Evolutionary conservation across 2,113 vertebrate species (phyloP).

Genomic region (Rutilus rutilus): DNA sequence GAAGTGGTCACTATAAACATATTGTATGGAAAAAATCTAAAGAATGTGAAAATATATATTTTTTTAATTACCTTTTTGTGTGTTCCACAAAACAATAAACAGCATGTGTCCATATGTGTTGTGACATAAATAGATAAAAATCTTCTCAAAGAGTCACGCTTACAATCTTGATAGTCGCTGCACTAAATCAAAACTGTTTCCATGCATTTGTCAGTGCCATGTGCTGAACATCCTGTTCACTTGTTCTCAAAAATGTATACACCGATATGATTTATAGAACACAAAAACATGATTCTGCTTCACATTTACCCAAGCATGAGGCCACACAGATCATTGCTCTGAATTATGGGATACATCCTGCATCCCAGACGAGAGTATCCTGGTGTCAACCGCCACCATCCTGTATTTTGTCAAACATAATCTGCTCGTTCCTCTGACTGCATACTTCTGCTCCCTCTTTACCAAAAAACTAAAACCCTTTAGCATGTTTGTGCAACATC

Average conservation of each 20-base stretch:
- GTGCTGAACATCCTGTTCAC: slow-evolving; percentile 26
- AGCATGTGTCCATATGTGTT: slow-evolving; percentile 1
- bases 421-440: slow-evolving; percentile 11
- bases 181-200: slow-evolving; percentile 2
- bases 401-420: slow-evolving; percentile 39
- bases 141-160: not conserved
- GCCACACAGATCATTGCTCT: not conserved
- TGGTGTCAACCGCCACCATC: slow-evolving; percentile 39
- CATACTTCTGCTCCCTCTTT: slow-evolving; percentile 33
- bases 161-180: not conserved
- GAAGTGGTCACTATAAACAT: not conserved
- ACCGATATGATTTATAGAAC: slow-evolving; percentile 19
- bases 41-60: not conserved
- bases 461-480: not conserved
- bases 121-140: not conserved
- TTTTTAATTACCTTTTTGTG: not conserved
- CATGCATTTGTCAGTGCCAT: slow-evolving; percentile 11
- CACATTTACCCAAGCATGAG: not conserved
- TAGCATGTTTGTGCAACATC: slow-evolving; percentile 22
- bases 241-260: slow-evolving; percentile 10
- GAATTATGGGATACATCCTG: slow-evolving; percentile 40
- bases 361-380: slow-evolving; percentile 33
- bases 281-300: slow-evolving; percentile 17
- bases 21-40: not conserved
- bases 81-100: not conserved